Evolutionary conservation across 2,797 vertebrate genomes (phyloP), one percentile per base, ranked within the genome.

Genomic region (Momotus momota): DNA sequence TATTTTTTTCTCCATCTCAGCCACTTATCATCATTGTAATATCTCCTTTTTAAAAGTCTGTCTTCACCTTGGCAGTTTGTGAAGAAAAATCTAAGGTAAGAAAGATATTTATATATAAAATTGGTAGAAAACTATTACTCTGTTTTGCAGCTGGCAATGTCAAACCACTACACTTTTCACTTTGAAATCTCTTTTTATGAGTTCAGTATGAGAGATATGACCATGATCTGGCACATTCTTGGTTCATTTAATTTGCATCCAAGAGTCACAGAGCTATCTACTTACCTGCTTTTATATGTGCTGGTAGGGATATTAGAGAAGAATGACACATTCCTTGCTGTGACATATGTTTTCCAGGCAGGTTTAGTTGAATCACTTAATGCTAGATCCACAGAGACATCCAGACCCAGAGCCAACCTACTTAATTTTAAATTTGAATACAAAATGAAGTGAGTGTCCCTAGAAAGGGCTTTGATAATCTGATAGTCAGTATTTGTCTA

Each of bases 341-440:
- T 95, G 88, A 92, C 81, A 87, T 81, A 90, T 49, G 73, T 48
- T 96, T 96, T 85, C 86, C 83, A 94, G 86, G 81, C 88, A 77
- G 83, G 51, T 95, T 95, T 70, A 85, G 90, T 93, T 93, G 93
- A 96, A 93, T 94, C 90, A 66, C 60, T 97, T 93, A 92, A 73
- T 70, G 67, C 71, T 80, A 85, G 88, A 94, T 95, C 93, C 92
- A 87, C 51, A 85, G 95, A 96, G 94, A 94, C 73, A 71, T 82
- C 27, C 66, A 92, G 66, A 95, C 77, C 83, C 58, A 88, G 69
- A 91, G 57, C 70, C 82, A 95, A 90, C 61, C 69, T 86, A 91
- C 85, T 95, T 90, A 81, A 94, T 97, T 96, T 95, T 46, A 75
- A 91, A 94, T 95, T 94, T 95, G 90, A 96, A 95, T 95, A 94